A percentile compares a stretch with the other conserved stretches of the same genome.
phyloP scores from a whole-genome alignment of 2,113 vertebrate species.

The Pedionomus torquatus region DNA sequence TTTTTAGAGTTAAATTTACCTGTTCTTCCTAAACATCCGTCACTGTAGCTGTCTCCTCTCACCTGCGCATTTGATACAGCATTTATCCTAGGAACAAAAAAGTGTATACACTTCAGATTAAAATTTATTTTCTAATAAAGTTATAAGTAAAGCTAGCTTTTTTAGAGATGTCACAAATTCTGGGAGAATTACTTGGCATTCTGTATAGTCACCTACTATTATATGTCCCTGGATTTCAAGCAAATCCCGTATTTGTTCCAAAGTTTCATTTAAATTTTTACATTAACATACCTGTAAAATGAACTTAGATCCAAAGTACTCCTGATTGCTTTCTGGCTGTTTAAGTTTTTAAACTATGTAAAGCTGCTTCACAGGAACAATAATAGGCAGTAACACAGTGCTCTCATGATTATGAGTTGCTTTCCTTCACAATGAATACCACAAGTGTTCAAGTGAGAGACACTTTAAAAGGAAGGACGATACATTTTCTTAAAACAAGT shows the following conservation, averaged over 20 bases:
- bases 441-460: neutral
- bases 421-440: neutral
- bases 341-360: neutral
- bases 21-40: conserved; percentile 89
- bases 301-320: neutral
- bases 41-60: conserved; percentile 88
- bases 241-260: accelerated
- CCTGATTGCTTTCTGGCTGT: neutral
- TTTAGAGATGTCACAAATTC: neutral
- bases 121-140: neutral
- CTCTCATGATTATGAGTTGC: neutral
- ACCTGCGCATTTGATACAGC: conserved; percentile 94
- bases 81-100: conserved; percentile 83
- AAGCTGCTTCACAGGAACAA: neutral
- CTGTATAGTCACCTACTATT: neutral
- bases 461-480: neutral
- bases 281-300: neutral
- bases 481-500: neutral
- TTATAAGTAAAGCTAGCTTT: neutral
- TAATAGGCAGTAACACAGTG: neutral
- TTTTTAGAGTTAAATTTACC: conserved; percentile 69
- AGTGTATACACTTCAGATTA: neutral
- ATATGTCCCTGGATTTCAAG: neutral
- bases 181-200: neutral
- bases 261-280: neutral